Evolutionary conservation across 2,113 vertebrate genomes (phyloP).

Genomic region (Felis chaus): DNA sequence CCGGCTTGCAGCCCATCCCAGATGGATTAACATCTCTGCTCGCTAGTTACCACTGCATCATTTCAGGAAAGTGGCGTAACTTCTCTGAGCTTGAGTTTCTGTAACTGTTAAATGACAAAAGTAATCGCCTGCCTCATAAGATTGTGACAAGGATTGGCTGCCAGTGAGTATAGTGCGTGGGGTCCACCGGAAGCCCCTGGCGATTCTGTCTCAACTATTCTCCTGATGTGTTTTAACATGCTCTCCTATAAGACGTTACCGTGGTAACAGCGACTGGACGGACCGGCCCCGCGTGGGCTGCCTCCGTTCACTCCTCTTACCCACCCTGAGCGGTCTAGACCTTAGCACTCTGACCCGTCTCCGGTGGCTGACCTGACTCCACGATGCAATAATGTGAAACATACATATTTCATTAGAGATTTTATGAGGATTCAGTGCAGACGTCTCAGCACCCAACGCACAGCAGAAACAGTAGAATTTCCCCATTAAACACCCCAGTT

Average conservation of each 20-base stretch:
- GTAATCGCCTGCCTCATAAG: neutral
- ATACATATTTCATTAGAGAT: neutral
- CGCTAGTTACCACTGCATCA: neutral
- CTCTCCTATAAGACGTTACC: neutral
- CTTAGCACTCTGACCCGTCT: neutral
- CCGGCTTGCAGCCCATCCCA: neutral
- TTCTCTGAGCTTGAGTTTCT: neutral
- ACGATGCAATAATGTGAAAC: too few relatives aligned
- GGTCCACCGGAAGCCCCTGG: too few relatives aligned
- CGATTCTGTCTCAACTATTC: neutral
- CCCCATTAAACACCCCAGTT: neutral
- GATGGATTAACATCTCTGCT: neutral
- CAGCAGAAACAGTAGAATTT: neutral
- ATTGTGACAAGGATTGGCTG: neutral
- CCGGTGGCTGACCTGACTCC: neutral
- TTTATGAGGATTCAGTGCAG: neutral
- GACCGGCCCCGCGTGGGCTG: accelerated
- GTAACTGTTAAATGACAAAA: neutral
- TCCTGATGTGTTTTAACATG: neutral
- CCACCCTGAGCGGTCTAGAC: neutral
- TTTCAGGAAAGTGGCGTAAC: neutral
- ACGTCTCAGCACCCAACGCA: neutral
- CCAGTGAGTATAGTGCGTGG: too few relatives aligned
- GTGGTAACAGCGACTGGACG: too few relatives aligned
- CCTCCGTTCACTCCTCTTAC: neutral